Conservation (phyloP, 2,888 invertebrate genomes). For the Apocheima hispidaria region DNA sequence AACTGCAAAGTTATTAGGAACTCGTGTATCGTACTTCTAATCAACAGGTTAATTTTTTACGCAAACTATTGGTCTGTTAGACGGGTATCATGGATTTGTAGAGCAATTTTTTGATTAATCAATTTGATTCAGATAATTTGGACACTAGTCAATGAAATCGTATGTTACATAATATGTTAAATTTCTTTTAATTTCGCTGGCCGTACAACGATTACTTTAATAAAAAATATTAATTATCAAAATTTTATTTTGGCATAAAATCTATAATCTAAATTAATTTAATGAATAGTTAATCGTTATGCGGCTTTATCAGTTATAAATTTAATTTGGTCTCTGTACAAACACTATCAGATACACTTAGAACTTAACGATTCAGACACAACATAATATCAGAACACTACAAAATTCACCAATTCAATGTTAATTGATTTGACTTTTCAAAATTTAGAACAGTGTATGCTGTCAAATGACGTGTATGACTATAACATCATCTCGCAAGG, state of each 20-base stretch:
- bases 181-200: too few species aligned
- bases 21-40: too few species aligned
- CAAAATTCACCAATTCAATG: constrained; percentile 34
- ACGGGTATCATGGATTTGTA: background rate
- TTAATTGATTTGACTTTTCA: constrained; percentile 52
- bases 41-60: too few species aligned
- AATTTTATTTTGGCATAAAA: background rate
- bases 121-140: background rate
- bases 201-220: background rate
- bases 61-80: background rate
- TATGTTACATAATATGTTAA: too few species aligned
- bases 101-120: background rate
- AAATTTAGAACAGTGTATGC: constrained; percentile 89
- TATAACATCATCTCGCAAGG: constrained; percentile 97
- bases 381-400: constrained; percentile 18
- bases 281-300: background rate
- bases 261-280: background rate
- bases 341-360: constrained; percentile 9
- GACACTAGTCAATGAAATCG: background rate
- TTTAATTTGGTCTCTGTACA: background rate
- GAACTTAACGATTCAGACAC: background rate
- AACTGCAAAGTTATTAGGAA: too few species aligned
- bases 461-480: constrained; percentile 92
- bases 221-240: background rate
- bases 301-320: background rate